A percentile compares a stretch with the other conserved stretches of the same genome.
Conservation (phyloP, 2,888 invertebrate species). For the Leptopilina myrica region DNA sequence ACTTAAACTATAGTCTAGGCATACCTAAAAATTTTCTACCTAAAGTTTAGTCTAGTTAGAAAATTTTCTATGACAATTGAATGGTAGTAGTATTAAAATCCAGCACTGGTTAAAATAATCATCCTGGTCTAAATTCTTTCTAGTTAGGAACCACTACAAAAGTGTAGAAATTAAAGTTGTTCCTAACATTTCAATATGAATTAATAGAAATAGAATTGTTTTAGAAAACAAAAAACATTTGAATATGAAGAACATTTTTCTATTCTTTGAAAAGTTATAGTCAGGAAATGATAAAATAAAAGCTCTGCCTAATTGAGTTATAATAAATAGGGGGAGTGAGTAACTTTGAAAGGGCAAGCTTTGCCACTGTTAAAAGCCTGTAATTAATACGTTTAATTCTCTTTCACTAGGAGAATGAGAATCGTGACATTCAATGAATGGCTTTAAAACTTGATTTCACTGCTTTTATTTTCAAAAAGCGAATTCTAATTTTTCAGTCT, state of each 20-base stretch:
- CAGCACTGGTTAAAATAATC: no score
- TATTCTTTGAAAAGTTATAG: conserved; percentile 25
- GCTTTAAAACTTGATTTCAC: conserved; percentile 12
- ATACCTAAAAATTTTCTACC: no score
- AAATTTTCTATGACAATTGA: no score
- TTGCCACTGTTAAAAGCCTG: conserved; percentile 67
- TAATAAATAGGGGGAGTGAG: conserved; percentile 65
- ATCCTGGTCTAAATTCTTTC: no score
- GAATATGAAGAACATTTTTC: conserved; percentile 6
- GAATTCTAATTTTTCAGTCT: neutral
- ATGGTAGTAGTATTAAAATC: no score
- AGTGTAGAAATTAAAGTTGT: no score
- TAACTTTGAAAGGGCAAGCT: conserved; percentile 47
- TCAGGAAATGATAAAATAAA: conserved; percentile 64
- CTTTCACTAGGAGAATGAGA: conserved; percentile 53
- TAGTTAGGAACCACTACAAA: no score
- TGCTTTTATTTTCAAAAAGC: conserved; percentile 18
- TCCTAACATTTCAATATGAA: neutral
- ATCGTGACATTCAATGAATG: conserved; percentile 49
- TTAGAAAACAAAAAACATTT: neutral
- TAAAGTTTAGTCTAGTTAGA: no score
- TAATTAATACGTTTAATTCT: conserved; percentile 72
- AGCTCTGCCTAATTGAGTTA: conserved; percentile 69
- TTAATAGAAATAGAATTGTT: neutral
- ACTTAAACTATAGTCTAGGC: no score